Base-by-base conservation (phyloP, 2,797 vertebrate species). In the Hylomyscus alleni region DNA sequence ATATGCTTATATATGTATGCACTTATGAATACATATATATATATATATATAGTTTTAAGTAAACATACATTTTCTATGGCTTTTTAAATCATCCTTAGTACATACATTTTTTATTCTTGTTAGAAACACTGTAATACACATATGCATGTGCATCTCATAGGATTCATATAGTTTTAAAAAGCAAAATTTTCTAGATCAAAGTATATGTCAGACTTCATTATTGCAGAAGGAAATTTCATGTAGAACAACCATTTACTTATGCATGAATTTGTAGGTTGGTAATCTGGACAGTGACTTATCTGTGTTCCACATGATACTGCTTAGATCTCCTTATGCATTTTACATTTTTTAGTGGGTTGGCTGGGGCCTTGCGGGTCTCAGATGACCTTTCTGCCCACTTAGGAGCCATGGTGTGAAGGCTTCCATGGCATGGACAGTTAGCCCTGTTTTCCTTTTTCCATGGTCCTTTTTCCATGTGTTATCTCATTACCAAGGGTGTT, bases 121-220 rank as follows among this genome's bases (percentile, higher is more conserved):
- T 91, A 80, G 47, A 92, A 97, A 84, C 12, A 72, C 34, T 50
- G 1, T 50, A 95, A 56, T 67, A 14, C 65, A 67, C 31, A 22
- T 50, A 29, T 87, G 50, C 8, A 76, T 81, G 37, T 76, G 15
- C 22, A 54, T 60, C 5, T 0, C 58, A 90, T 6, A 60, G 26
- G 40, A 54, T 47, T 65, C 44, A 52, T 50, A 88, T 85, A 73
- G 24, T 85, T 65, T 65, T 85, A 93, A 52, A 80, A 93, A 72
- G 58, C 86, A 85, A 67, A 77, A 84, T 78, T 90, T 93, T 88
- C 37, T 77, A 31, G 24, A 56, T 92, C 77, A 90, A 85, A 94
- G 20, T 20, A 67, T 40, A 37, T 69, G 76, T 82, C 15, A 31
- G 6, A 44, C 91, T 87, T 37, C 82, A n/a, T 37, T 88, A 37